Conservation (phyloP, 2,888 invertebrate species). For the Stenolophus ochropezus region DNA sequence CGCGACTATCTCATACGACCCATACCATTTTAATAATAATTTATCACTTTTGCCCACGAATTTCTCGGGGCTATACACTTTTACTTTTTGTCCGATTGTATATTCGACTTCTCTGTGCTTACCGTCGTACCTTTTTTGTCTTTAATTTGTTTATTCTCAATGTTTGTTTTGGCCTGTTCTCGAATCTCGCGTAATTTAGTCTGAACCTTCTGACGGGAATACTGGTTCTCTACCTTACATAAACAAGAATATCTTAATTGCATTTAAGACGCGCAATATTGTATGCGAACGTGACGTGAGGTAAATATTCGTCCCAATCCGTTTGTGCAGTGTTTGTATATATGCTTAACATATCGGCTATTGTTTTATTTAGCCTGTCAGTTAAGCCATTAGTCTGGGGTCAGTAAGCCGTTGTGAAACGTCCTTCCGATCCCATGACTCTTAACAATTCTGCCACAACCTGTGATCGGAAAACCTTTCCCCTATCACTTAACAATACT, state of each 20-base stretch:
- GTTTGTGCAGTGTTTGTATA: conserved; percentile 3
- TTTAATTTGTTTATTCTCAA: conserved; percentile 56
- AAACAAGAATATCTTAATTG: conserved; percentile 61
- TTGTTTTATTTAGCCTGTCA: conserved; percentile 64
- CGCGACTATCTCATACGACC: conserved; percentile 62
- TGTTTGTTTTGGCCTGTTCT: conserved; percentile 60
- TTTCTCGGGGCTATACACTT: conserved; percentile 63
- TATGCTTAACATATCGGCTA: too few species aligned
- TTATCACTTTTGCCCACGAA: conserved; percentile 64
- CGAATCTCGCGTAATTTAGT: conserved; percentile 15
- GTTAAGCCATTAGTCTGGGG: conserved; percentile 60
- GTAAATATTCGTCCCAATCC: conserved; percentile 36
- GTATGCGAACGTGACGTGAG: conserved; percentile 63
- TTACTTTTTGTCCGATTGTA: conserved; percentile 62
- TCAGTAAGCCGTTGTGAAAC: neutral
- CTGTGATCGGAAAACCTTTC: too few species aligned
- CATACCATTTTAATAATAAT: conserved; percentile 62
- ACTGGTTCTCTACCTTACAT: conserved; percentile 11
- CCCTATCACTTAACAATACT: too few species aligned
- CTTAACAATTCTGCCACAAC: conserved; percentile 62
- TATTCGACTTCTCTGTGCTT: conserved; percentile 63
- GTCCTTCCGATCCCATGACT: conserved; percentile 61
- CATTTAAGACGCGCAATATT: conserved; percentile 63
- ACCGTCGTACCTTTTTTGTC: conserved; percentile 64
- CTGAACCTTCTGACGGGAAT: neutral